phyloP scores from a whole-genome alignment of 35 echinoderm and acorn worm genomes.

The Apostichopus parvimensis region DNA sequence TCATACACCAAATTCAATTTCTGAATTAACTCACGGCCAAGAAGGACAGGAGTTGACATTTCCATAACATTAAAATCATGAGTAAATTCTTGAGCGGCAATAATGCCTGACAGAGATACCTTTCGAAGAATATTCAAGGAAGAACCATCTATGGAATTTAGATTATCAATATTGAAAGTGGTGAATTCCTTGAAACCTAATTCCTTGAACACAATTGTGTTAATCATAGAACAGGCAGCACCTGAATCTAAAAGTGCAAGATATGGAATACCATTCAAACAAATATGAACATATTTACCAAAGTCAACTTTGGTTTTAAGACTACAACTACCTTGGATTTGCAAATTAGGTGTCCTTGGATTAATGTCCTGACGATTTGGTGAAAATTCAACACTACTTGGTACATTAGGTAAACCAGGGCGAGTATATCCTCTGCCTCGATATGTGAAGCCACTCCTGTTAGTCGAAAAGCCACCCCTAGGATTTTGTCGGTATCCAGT shows the following conservation, averaged over 20 bases:
- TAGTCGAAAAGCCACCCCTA: too few relatives aligned
- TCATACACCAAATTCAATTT: background rate
- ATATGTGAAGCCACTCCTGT: too few relatives aligned
- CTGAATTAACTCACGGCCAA: background rate
- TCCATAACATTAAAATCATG: background rate
- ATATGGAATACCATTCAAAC: background rate
- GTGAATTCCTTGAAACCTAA: background rate
- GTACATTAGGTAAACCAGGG: too few relatives aligned
- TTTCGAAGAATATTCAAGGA: background rate
- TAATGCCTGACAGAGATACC: background rate
- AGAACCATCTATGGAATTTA: background rate
- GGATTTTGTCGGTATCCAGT: too few relatives aligned
- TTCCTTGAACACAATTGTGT: slow-evolving; percentile 9
- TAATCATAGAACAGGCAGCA: slow-evolving; percentile 28
- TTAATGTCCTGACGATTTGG: too few relatives aligned
- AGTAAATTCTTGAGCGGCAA: background rate
- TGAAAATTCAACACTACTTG: too few relatives aligned
- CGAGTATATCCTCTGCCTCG: too few relatives aligned
- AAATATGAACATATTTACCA: too few relatives aligned
- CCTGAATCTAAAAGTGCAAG: slow-evolving; percentile 28
- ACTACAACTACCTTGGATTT: too few relatives aligned
- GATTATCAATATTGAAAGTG: background rate
- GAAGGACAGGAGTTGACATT: slow-evolving; percentile 4
- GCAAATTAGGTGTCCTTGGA: too few relatives aligned
- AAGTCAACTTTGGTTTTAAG: too few relatives aligned